phyloP scores from a whole-genome alignment of 2,113 vertebrate genomes.

The Phoenicopterus ruber region DNA sequence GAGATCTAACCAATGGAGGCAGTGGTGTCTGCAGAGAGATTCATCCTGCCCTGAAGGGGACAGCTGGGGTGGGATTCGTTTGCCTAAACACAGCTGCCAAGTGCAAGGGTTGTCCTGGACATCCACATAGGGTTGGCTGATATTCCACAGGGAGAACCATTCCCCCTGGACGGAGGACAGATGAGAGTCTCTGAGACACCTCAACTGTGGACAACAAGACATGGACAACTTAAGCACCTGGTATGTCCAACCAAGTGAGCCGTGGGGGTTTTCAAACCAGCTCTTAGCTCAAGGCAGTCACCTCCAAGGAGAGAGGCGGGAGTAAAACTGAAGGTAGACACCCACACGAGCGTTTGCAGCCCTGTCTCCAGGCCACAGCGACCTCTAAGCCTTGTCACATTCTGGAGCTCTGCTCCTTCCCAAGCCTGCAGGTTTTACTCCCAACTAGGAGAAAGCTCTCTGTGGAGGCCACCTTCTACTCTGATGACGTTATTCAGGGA shows the following conservation, averaged over 20 bases:
- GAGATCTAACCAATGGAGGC: background rate
- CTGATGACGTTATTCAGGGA: background rate
- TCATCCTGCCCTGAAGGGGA: background rate
- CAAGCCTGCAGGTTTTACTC: background rate
- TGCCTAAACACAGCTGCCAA: background rate
- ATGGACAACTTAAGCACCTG: background rate
- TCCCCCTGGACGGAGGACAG: fast-evolving
- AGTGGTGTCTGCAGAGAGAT: background rate
- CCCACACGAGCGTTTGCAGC: fast-evolving
- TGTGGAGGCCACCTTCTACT: background rate
- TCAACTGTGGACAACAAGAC: background rate
- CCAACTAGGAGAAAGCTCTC: background rate
- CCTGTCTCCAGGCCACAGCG: background rate
- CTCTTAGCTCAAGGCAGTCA: background rate
- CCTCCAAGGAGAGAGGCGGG: background rate
- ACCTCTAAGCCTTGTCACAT: background rate
- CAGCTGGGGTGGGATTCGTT: background rate
- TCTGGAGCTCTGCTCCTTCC: background rate
- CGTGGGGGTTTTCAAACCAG: background rate
- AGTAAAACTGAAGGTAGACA: background rate
- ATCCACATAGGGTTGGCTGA: background rate
- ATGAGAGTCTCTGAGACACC: background rate
- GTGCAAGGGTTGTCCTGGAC: background rate
- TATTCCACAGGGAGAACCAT: background rate
- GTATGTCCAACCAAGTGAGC: background rate